Evolutionary conservation across 2,888 invertebrate genomes (phyloP).

Genomic region (Eremobia ochroleuca): DNA sequence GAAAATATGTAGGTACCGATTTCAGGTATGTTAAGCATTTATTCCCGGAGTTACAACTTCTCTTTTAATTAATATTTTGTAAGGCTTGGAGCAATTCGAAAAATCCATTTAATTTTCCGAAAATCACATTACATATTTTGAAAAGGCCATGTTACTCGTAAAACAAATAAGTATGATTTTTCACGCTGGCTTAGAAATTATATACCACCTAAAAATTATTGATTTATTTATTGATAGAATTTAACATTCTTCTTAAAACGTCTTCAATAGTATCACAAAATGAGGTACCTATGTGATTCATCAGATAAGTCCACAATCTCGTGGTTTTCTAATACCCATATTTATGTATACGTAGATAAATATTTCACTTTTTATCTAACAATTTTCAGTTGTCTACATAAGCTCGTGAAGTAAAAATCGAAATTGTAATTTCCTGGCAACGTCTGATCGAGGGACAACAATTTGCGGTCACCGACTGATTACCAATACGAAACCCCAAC

Average conservation of each 20-base stretch:
- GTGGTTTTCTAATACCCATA: background rate
- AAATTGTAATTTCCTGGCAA: slow-evolving; percentile 90
- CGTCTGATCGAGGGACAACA: slow-evolving; percentile 90
- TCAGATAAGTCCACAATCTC: background rate
- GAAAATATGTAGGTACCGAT: background rate
- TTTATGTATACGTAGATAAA: background rate
- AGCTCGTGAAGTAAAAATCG: slow-evolving; percentile 88
- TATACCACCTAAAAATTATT: too few relatives aligned
- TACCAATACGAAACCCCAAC: slow-evolving; percentile 85
- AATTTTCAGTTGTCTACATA: slow-evolving; percentile 73
- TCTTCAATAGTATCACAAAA: background rate
- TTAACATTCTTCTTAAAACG: background rate
- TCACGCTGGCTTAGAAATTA: background rate
- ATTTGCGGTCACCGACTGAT: slow-evolving; percentile 91
- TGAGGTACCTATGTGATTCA: background rate
- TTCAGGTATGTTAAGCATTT: background rate
- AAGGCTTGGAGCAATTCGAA: background rate
- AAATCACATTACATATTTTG: background rate
- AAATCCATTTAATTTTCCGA: background rate
- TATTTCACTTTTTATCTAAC: slow-evolving; percentile 64
- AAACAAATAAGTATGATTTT: background rate
- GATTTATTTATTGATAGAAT: background rate
- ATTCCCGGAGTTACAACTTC: background rate
- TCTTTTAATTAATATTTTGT: background rate
- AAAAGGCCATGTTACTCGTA: too few relatives aligned